phyloP scores from a whole-genome alignment of 2,888 invertebrate species.

The Oscheius sp. region DNA sequence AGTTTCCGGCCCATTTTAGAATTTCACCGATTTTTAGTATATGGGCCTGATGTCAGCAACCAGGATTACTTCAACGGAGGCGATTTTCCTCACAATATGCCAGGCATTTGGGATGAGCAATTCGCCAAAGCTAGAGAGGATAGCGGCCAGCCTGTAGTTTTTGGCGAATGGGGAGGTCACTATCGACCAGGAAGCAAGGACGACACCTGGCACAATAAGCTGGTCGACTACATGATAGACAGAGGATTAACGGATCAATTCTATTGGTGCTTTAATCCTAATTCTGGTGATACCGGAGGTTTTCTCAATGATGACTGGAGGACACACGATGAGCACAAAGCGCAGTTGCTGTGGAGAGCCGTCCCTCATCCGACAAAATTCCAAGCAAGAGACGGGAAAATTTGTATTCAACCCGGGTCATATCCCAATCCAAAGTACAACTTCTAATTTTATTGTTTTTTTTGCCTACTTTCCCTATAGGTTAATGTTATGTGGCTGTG shows the following conservation, averaged over 20 bases:
- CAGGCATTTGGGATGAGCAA: neutral
- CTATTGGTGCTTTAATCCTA: neutral
- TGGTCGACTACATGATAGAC: constrained; percentile 3
- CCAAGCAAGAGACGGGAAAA: neutral
- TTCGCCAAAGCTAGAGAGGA: neutral
- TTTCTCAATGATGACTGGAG: neutral
- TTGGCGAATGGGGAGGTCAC: constrained; percentile 1
- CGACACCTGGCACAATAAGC: neutral
- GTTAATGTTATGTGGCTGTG: too few relatives aligned
- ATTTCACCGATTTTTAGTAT: too few relatives aligned
- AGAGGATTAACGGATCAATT: neutral
- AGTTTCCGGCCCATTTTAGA: too few relatives aligned
- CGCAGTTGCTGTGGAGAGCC: neutral
- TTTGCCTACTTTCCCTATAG: too few relatives aligned
- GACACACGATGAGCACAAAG: constrained; percentile 2
- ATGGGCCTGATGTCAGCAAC: neutral
- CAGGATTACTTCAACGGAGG: neutral
- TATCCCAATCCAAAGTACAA: neutral
- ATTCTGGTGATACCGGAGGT: neutral
- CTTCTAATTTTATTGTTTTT: too few relatives aligned
- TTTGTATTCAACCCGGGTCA: neutral
- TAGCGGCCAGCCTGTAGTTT: neutral
- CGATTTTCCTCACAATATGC: neutral
- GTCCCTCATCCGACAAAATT: constrained; percentile 1
- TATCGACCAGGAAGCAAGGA: constrained; percentile 2